These are phyloP conservation scores for Lycocorax pyrrhopterus DNA, from an alignment of 2,113 vertebrate genomes.

Conservation along the genomic window DNA sequence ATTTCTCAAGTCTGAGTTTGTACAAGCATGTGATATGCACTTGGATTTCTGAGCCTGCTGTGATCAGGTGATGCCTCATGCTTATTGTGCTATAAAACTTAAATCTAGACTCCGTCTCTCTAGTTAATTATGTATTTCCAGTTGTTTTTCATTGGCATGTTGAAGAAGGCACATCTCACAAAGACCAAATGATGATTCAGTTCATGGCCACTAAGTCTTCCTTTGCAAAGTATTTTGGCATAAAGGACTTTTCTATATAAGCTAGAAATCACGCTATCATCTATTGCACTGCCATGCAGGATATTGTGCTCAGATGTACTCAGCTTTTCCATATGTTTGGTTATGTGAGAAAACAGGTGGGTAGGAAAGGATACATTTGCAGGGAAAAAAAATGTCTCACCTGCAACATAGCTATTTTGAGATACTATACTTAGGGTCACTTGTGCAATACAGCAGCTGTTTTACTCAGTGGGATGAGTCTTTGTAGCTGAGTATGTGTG, in stretches of 20 bases:
- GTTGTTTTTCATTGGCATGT: not conserved
- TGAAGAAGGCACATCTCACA: not conserved
- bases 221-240: not conserved
- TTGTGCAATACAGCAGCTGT: not conserved
- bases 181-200: not conserved
- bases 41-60: not conserved
- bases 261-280: not conserved
- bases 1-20: not conserved
- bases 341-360: not conserved
- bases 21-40: rapidly evolving
- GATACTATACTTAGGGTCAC: not conserved
- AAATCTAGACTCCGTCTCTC: not conserved
- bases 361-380: not conserved
- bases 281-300: not conserved
- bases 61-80: not conserved
- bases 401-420: not conserved
- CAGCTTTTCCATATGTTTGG: not conserved
- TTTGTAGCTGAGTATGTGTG: not conserved
- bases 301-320: not conserved
- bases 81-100: not conserved
- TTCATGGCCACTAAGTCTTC: not conserved
- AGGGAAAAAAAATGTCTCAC: not conserved
- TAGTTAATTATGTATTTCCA: not conserved
- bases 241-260: not conserved
- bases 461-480: not conserved